A percentile compares a stretch with the other conserved stretches of the same genome.
Evolutionary conservation across 1,140 invertebrate genomes (phyloP).

Genomic region (Drosophila rufa): DNA sequence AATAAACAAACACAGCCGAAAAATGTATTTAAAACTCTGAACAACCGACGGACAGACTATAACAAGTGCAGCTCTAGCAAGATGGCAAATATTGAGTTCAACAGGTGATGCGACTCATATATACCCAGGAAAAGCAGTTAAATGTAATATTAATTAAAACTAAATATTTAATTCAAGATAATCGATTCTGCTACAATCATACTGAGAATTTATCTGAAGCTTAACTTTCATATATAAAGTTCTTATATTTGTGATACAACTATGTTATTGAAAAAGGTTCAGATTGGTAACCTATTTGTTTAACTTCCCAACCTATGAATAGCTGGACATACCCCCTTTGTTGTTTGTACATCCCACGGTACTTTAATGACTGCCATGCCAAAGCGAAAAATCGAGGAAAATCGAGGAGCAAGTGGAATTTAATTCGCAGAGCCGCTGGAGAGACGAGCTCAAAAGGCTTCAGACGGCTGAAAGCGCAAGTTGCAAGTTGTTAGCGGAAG

Average conservation of each 20-base stretch:
- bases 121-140: conserved; percentile 12
- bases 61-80: conserved; percentile 52
- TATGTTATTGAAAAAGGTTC: too few species aligned
- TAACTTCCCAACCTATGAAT: background rate
- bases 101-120: background rate
- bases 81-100: conserved; percentile 13
- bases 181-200: too few species aligned
- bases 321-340: background rate
- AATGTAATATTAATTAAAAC: background rate
- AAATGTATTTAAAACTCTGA: conserved; percentile 43
- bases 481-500: conserved; percentile 31
- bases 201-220: background rate
- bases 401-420: conserved; percentile 46
- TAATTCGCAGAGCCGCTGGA: conserved; percentile 43
- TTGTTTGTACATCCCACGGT: background rate
- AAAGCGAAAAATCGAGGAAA: conserved; percentile 38
- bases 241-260: background rate
- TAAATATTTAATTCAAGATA: too few species aligned
- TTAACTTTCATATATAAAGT: too few species aligned
- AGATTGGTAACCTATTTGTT: background rate
- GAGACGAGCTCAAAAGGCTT: conserved; percentile 49
- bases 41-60: conserved; percentile 31
- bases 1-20: conserved; percentile 27
- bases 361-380: conserved; percentile 37
- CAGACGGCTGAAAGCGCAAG: conserved; percentile 58